These are phyloP conservation scores for Sylvietta virens DNA, from an alignment of 2,113 vertebrate genomes.

Conservation along the genomic window DNA sequence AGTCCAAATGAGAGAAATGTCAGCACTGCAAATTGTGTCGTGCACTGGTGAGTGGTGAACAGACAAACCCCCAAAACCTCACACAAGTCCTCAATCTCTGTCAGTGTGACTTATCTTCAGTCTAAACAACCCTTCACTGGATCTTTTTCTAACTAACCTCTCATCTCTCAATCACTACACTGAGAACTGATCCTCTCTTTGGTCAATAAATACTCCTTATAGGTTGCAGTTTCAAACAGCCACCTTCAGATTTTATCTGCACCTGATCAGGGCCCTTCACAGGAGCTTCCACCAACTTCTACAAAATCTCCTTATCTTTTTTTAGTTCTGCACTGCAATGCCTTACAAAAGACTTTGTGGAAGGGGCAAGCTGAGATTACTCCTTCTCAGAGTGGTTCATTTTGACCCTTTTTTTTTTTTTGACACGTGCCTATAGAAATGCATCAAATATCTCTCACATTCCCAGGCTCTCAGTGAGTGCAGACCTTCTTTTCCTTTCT, in stretches of 20 bases:
- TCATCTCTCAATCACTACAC: background rate
- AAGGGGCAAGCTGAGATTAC: background rate
- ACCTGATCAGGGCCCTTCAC: background rate
- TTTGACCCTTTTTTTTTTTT: background rate
- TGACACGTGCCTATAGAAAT: accelerated
- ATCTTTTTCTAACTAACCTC: background rate
- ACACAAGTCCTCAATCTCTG: background rate
- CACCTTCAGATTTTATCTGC: background rate
- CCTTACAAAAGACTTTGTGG: background rate
- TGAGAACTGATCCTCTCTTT: background rate
- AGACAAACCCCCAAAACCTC: background rate
- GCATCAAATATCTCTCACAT: background rate
- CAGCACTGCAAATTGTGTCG: background rate
- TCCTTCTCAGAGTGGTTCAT: background rate
- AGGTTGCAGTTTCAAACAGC: background rate
- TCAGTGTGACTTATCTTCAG: background rate
- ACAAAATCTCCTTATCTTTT: background rate
- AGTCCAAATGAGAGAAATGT: background rate
- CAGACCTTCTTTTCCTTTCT: background rate
- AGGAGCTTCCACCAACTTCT: background rate
- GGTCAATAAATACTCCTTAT: background rate
- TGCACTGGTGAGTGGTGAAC: background rate
- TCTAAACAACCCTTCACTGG: background rate
- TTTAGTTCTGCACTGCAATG: background rate
- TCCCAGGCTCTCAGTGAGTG: background rate